These are phyloP conservation scores for Sminthurinus aureus DNA, from an alignment of 2,888 invertebrate genomes.

Conservation along the genomic window DNA sequence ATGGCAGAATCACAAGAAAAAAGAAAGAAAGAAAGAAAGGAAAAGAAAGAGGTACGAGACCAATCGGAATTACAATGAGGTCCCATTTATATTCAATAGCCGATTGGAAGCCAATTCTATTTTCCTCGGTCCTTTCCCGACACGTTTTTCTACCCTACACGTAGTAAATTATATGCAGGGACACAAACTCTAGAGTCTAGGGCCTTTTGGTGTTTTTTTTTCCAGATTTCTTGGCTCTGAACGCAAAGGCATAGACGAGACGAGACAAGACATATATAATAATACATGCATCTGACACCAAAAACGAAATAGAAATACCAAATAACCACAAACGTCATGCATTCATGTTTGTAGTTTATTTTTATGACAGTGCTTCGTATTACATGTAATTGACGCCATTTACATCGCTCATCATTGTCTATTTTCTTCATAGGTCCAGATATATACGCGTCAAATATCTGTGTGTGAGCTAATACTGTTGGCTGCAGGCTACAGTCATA, in stretches of 20 bases:
- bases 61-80: constrained; percentile 32
- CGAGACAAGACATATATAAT: not conserved
- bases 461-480: not conserved
- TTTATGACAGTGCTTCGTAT: not conserved
- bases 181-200: not conserved
- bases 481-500: not conserved
- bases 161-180: not conserved
- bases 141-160: not conserved
- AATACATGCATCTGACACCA: not conserved
- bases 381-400: not conserved
- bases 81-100: constrained; percentile 34
- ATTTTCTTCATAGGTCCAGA: too few species aligned
- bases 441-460: not conserved
- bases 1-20: not conserved
- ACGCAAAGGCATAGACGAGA: not conserved
- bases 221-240: not conserved
- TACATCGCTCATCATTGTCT: not conserved
- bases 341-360: not conserved
- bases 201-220: not conserved
- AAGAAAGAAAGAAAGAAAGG: not conserved
- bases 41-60: not conserved
- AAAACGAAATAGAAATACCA: not conserved
- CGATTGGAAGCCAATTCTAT: constrained; percentile 25
- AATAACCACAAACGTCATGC: not conserved
- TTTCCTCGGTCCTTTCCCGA: not conserved